phyloP scores from a whole-genome alignment of 1,140 invertebrate genomes.

The Trichonephila clavipes region DNA sequence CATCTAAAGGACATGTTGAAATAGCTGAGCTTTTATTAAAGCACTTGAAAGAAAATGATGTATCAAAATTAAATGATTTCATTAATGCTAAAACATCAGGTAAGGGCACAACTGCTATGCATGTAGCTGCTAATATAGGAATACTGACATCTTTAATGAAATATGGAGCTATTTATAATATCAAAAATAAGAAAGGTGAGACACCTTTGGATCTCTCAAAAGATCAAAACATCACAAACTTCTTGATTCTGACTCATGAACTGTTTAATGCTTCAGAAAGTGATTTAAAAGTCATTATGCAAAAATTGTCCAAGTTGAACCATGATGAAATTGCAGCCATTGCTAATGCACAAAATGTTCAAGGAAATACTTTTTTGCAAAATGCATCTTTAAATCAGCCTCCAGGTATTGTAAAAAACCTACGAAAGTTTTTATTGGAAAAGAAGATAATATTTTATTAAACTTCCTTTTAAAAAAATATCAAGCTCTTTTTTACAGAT shows the following conservation, averaged over 20 bases:
- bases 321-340: not conserved
- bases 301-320: not conserved
- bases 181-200: not conserved
- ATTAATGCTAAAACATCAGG: slow-evolving; percentile 48
- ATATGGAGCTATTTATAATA: slow-evolving; percentile 27
- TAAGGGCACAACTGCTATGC: not conserved
- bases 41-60: not conserved
- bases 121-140: slow-evolving; percentile 19
- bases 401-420: not conserved
- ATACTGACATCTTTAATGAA: slow-evolving; percentile 16
- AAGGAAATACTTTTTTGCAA: not conserved
- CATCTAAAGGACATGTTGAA: slow-evolving; percentile 63
- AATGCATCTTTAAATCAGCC: not conserved
- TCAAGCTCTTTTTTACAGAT: no score
- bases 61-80: not conserved
- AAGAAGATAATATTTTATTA: no score
- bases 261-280: slow-evolving; percentile 10
- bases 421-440: no score
- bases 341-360: not conserved
- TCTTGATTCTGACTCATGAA: not conserved
- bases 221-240: not conserved
- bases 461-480: no score
- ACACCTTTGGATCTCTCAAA: slow-evolving; percentile 32
- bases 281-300: not conserved
- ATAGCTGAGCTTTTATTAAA: slow-evolving; percentile 53